Percentiles rank a stretch among this genome's conserved stretches.
Conservation (phyloP, 2,797 vertebrate species). For the Scleropages formosus region DNA sequence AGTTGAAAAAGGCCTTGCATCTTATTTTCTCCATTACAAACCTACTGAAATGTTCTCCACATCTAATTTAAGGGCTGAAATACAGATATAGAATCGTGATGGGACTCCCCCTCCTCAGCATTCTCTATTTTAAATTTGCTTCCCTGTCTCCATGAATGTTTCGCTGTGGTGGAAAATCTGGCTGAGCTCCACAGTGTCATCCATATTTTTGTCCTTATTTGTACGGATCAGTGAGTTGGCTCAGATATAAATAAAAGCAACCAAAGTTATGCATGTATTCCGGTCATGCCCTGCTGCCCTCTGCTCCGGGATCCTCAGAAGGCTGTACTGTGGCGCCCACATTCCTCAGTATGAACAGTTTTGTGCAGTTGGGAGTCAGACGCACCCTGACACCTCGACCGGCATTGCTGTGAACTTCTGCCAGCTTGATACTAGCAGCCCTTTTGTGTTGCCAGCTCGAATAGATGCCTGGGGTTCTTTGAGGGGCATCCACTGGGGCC, state of each 20-base stretch:
- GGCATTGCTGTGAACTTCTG: constrained; percentile 40
- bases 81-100: background rate
- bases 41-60: background rate
- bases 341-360: background rate
- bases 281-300: background rate
- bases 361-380: background rate
- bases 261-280: constrained; percentile 21
- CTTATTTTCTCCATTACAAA: background rate
- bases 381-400: constrained; percentile 16
- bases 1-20: background rate
- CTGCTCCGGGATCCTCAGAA: background rate
- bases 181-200: constrained; percentile 25
- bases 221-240: background rate
- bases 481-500: constrained; percentile 36
- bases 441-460: constrained; percentile 39
- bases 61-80: background rate
- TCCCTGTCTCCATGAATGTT: constrained; percentile 26
- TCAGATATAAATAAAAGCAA: constrained; percentile 26
- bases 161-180: constrained; percentile 28
- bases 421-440: constrained; percentile 41
- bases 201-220: constrained; percentile 25
- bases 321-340: background rate
- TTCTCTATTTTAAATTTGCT: constrained; percentile 4
- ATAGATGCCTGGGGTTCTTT: constrained; percentile 39
- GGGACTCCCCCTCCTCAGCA: background rate